These are phyloP conservation scores for Ptilonorhynchus violaceus DNA, from an alignment of 2,113 vertebrate species.

Conservation along the genomic window DNA sequence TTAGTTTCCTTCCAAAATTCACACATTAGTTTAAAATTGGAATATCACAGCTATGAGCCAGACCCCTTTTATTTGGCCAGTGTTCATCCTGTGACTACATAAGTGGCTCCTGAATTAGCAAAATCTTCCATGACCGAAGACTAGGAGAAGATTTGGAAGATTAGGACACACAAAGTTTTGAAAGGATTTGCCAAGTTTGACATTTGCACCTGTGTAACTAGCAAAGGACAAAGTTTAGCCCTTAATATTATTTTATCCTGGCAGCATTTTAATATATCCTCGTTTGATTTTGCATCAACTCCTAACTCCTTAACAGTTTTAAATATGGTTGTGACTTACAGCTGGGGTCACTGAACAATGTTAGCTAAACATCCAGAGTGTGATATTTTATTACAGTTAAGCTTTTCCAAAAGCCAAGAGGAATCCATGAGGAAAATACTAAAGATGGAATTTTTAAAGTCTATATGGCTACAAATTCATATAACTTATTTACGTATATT, in stretches of 20 bases:
- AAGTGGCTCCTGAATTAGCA: background rate
- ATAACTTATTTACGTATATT: conserved; percentile 69
- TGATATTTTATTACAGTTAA: conserved; percentile 73
- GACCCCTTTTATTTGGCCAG: background rate
- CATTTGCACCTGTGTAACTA: conserved; percentile 22
- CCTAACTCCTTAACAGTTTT: conserved; percentile 59
- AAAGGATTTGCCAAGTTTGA: conserved; percentile 45
- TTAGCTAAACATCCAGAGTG: conserved; percentile 62
- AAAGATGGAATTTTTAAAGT: conserved; percentile 67
- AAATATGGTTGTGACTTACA: conserved; percentile 57
- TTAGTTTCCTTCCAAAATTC: conserved; percentile 25
- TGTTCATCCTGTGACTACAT: background rate
- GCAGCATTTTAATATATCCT: conserved; percentile 23
- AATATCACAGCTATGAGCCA: conserved; percentile 13
- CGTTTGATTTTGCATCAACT: conserved; percentile 48
- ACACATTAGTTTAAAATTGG: conserved; percentile 14
- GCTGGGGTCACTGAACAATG: conserved; percentile 43
- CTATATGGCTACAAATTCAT: conserved; percentile 66
- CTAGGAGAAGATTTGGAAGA: conserved; percentile 1
- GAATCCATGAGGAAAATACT: conserved; percentile 58
- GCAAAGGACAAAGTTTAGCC: conserved; percentile 43
- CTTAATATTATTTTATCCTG: conserved; percentile 44
- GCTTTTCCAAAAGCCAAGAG: conserved; percentile 69
- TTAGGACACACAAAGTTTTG: conserved; percentile 6
- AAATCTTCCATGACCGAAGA: background rate